Evolutionary conservation across 1,140 invertebrate species (phyloP).

Genomic region (Samia ricini): DNA sequence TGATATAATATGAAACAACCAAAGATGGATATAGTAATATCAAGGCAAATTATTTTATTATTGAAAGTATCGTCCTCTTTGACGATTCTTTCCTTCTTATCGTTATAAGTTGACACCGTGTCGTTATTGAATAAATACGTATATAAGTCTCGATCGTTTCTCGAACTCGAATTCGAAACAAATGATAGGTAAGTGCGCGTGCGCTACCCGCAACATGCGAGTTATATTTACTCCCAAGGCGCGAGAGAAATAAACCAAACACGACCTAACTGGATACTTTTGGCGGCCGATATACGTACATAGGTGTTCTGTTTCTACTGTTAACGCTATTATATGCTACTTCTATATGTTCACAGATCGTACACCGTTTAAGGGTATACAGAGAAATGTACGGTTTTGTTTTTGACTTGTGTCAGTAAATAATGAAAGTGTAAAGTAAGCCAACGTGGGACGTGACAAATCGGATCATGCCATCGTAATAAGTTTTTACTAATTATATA

Average conservation of each 20-base stretch:
- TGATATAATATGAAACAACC: too few relatives aligned
- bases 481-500: too few relatives aligned
- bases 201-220: slow-evolving; percentile 34
- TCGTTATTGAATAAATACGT: neutral
- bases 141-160: neutral
- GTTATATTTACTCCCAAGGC: slow-evolving; percentile 70
- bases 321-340: neutral
- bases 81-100: neutral
- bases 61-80: too few relatives aligned
- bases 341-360: neutral
- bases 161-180: slow-evolving; percentile 19
- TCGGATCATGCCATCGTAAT: too few relatives aligned
- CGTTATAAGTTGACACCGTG: neutral
- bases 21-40: too few relatives aligned
- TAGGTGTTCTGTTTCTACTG: slow-evolving; percentile 22
- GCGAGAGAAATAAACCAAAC: slow-evolving; percentile 65
- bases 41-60: too few relatives aligned
- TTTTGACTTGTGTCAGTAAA: too few relatives aligned
- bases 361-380: neutral
- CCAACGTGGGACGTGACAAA: too few relatives aligned
- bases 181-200: slow-evolving; percentile 23
- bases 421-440: too few relatives aligned
- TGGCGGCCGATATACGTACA: slow-evolving; percentile 27
- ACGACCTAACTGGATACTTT: slow-evolving; percentile 33
- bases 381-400: neutral